These are phyloP conservation scores for Stenotaenia linearis DNA, from an alignment of 2,888 invertebrate species.

Conservation along the genomic window DNA sequence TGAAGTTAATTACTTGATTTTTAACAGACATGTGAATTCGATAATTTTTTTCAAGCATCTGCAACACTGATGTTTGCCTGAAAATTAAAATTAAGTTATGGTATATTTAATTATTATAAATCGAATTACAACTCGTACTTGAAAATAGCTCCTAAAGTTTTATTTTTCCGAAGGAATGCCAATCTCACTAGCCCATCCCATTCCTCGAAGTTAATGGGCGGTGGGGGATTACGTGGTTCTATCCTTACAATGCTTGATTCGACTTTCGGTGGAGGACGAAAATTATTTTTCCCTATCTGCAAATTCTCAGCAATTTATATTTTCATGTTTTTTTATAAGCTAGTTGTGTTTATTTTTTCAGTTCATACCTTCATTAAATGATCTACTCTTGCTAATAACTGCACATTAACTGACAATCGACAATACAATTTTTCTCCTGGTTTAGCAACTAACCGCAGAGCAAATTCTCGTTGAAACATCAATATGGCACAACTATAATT, in stretches of 20 bases:
- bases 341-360: not conserved
- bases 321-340: not conserved
- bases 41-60: conserved; percentile 85
- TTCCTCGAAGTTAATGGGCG: conserved; percentile 80
- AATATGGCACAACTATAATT: conserved; percentile 78
- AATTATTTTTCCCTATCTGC: conserved; percentile 94
- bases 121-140: conserved; percentile 29
- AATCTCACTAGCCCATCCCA: conserved; percentile 95
- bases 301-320: not conserved
- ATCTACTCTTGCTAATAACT: conserved; percentile 88
- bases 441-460: conserved; percentile 89
- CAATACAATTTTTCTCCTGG: conserved; percentile 97
- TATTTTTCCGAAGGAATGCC: conserved; percentile 33
- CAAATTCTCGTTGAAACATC: conserved; percentile 99
- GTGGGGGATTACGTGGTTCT: conserved; percentile 95
- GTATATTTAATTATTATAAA: not conserved
- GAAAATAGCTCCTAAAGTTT: conserved; percentile 33
- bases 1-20: conserved; percentile 58
- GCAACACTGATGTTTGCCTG: conserved; percentile 74
- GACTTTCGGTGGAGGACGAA: conserved; percentile 96
- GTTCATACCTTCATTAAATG: conserved; percentile 80
- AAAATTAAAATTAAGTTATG: too few relatives aligned
- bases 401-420: conserved; percentile 91
- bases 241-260: conserved; percentile 97
- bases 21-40: conserved; percentile 78